phyloP scores from a whole-genome alignment of 1,140 invertebrate genomes.

The Cotesia glomerata region DNA sequence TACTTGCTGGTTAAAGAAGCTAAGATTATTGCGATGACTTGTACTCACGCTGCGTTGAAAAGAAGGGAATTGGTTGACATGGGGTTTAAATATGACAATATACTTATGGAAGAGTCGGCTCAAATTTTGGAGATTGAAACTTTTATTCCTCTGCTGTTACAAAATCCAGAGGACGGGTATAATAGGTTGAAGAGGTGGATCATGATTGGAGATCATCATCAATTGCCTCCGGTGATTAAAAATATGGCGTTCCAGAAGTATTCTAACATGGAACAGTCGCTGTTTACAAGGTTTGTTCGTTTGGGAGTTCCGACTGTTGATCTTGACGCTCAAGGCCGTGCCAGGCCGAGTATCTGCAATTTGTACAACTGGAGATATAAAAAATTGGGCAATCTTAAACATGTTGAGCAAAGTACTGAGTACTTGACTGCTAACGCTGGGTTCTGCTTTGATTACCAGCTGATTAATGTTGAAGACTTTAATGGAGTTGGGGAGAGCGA shows the following conservation, averaged over 20 bases:
- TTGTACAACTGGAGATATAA: conserved; percentile 99
- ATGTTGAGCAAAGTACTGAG: conserved; percentile 83
- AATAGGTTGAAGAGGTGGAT: conserved; percentile 99
- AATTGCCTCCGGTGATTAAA: conserved; percentile 98
- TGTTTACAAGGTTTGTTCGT: conserved; percentile 95
- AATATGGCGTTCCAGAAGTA: conserved; percentile 99
- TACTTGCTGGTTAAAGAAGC: conserved; percentile 98
- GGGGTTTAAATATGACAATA: conserved; percentile 98
- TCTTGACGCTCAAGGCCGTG: conserved; percentile 96
- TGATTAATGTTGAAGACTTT: conserved; percentile 96
- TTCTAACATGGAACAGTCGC: conserved; percentile 99
- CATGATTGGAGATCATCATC: conserved; percentile 99
- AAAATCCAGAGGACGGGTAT: conserved; percentile 95
- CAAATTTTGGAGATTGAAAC: conserved; percentile 99
- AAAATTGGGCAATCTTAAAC: conserved; percentile 88
- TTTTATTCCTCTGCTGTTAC: conserved; percentile 95
- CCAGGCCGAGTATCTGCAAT: conserved; percentile 88
- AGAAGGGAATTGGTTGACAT: conserved; percentile 94
- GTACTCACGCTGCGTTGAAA: conserved; percentile 98
- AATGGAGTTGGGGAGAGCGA: conserved; percentile 97
- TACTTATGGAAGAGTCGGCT: conserved; percentile 98
- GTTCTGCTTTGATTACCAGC: conserved; percentile 91
- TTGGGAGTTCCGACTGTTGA: conserved; percentile 96
- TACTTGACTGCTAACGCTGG: conserved; percentile 92
- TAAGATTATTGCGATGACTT: conserved; percentile 99